Percentiles rank a stretch among this genome's conserved stretches.
phyloP scores from a whole-genome alignment of 2,113 vertebrate species.

The Carassius carassius region DNA sequence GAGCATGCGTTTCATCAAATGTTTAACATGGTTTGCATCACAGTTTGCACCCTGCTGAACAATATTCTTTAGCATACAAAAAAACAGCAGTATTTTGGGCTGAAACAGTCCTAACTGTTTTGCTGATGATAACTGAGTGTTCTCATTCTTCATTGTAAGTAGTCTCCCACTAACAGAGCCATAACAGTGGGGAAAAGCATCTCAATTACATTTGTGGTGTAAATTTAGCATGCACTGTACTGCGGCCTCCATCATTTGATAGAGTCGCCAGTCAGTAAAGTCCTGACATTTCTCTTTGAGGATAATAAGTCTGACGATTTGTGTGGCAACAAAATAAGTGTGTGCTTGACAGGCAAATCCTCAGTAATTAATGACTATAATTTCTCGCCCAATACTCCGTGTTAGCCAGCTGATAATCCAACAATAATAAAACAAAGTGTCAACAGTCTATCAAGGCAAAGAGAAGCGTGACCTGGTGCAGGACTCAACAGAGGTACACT shows the following conservation, averaged over 20 bases:
- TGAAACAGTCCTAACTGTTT: constrained; percentile 9
- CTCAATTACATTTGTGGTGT: constrained; percentile 43
- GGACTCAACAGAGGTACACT: background rate
- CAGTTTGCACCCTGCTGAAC: background rate
- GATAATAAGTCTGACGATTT: constrained; percentile 72
- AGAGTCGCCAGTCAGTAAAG: constrained; percentile 77
- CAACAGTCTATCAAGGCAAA: constrained; percentile 56
- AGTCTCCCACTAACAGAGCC: constrained; percentile 23
- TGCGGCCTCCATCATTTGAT: constrained; percentile 67
- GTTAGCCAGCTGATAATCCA: constrained; percentile 65
- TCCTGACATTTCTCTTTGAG: constrained; percentile 67
- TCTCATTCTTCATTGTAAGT: background rate
- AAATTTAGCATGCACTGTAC: constrained; percentile 47
- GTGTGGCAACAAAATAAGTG: constrained; percentile 81
- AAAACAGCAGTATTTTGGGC: background rate
- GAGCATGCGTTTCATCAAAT: constrained; percentile 39
- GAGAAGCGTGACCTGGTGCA: constrained; percentile 53
- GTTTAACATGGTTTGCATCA: constrained; percentile 49
- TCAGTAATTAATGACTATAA: constrained; percentile 84
- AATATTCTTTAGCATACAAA: background rate
- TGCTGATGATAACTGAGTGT: constrained; percentile 14
- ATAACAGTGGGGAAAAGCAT: constrained; percentile 27
- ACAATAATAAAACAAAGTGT: constrained; percentile 68
- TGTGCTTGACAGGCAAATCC: constrained; percentile 77
- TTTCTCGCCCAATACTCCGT: no score